Evolutionary conservation across 1,140 invertebrate genomes (phyloP), one percentile per base, ranked within the genome.

Genomic region (Bathynomus jamesi): DNA sequence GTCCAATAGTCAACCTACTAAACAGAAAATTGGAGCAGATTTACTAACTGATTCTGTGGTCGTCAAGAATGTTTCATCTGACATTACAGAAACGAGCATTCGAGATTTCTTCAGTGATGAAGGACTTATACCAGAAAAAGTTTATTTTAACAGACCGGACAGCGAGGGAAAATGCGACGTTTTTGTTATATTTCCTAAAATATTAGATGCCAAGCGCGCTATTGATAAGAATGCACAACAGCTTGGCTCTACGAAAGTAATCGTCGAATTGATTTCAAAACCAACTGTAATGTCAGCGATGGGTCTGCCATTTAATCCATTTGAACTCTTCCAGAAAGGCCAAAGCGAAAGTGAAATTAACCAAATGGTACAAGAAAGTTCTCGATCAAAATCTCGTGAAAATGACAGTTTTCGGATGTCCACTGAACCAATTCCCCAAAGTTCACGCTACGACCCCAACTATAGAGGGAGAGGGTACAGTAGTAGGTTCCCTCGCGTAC

Each of bases 31-130:
- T 40, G 65, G 65, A 13, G 68, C 53, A 61, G 75, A 76, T 67
- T 61, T 76, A 25, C 66, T 76, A 31, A 76, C 75, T 29, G 75
- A 76, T 65, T 71, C 63, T 28, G 71, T 76, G 7, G 69, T 71
- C 3, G 67, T 76, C 27, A 73, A 76, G 40, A 69, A 72, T 29
- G 71, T 76, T 28, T 67, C 72, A 13, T 73, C 71, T 46, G 75
- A 71, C 30, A 65, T 68, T 13, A 76, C 71, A 3, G 71, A 76
- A 30, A 63, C 65, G 60, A 76, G 71, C 66, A 71, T 76, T 65
- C 30, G 72, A 46, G 75, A 76, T 61, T 76, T 76, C 69, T 76
- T 76, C 62, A 76, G 72, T 29, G 75, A 76, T 62, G 75, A 73
- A 63, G 75, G 75, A 0, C 67, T 76, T 3, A 71, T 76, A 17